Evolutionary conservation across 1,140 invertebrate species (phyloP).

Genomic region (Zaprionus tsacasi): DNA sequence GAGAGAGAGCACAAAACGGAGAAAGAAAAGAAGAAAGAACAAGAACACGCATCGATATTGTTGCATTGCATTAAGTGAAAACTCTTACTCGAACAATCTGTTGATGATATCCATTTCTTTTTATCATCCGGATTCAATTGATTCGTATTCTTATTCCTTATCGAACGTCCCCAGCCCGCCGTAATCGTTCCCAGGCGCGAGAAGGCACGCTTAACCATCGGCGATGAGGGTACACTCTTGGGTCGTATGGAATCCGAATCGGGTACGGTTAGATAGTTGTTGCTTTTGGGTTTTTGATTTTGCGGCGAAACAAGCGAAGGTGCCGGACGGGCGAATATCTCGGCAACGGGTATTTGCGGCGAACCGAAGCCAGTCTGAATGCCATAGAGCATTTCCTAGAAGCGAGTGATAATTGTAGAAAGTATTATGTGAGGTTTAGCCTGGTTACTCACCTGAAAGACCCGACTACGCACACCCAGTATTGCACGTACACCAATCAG

Average conservation of each 20-base stretch:
- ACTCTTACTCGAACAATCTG: conserved; percentile 94
- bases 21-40: conserved; percentile 55
- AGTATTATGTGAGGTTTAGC: no score
- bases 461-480: conserved; percentile 90
- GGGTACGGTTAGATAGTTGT: conserved; percentile 94
- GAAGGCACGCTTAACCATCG: conserved; percentile 97
- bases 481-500: conserved; percentile 96
- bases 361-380: conserved; percentile 97
- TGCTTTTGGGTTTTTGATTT: conserved; percentile 92
- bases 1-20: conserved; percentile 46
- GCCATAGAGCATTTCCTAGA: conserved; percentile 97
- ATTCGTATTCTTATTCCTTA: conserved; percentile 89
- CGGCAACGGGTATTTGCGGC: conserved; percentile 95
- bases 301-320: conserved; percentile 93
- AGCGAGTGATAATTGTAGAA: conserved; percentile 84
- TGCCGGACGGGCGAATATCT: conserved; percentile 92
- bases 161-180: conserved; percentile 94
- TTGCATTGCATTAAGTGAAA: conserved; percentile 74
- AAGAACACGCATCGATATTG: conserved; percentile 84
- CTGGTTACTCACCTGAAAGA: conserved; percentile 73
- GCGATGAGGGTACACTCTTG: conserved; percentile 96
- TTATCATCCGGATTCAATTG: conserved; percentile 92
- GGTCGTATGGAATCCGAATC: conserved; percentile 88
- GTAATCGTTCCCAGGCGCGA: conserved; percentile 94
- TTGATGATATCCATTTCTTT: conserved; percentile 96